Evolutionary conservation across 2,888 invertebrate genomes (phyloP).

Genomic region (Rhagophthalmus giganteus): DNA sequence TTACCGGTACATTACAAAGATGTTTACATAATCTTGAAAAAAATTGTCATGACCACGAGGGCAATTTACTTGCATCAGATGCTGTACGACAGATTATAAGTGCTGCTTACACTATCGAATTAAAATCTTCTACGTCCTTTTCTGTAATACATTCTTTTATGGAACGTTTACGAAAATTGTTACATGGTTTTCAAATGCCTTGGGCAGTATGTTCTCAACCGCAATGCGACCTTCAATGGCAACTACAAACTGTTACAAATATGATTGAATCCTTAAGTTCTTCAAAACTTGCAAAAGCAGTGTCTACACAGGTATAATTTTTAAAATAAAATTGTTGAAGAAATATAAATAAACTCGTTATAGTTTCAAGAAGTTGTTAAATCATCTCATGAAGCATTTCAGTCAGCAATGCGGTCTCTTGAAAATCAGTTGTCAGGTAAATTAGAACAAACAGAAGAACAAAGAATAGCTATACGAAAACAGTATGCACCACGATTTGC

Average conservation of each 20-base stretch:
- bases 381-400: slow-evolving; percentile 77
- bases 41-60: slow-evolving; percentile 58
- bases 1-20: slow-evolving; percentile 80
- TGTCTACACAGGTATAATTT: slow-evolving; percentile 62
- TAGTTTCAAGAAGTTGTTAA: slow-evolving; percentile 78
- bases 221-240: slow-evolving; percentile 64
- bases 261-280: slow-evolving; percentile 73
- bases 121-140: slow-evolving; percentile 66
- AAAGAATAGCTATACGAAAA: slow-evolving; percentile 74
- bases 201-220: slow-evolving; percentile 59
- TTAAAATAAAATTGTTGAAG: slow-evolving; percentile 34
- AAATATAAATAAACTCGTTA: slow-evolving; percentile 43
- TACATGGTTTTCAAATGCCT: slow-evolving; percentile 63
- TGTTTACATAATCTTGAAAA: slow-evolving; percentile 69
- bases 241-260: slow-evolving; percentile 67
- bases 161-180: slow-evolving; percentile 67
- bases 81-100: slow-evolving; percentile 75
- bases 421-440: slow-evolving; percentile 71
- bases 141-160: slow-evolving; percentile 66
- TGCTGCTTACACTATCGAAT: slow-evolving; percentile 77
- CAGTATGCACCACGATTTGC: slow-evolving; percentile 80
- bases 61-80: slow-evolving; percentile 65
- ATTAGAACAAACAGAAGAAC: slow-evolving; percentile 79
- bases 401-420: slow-evolving; percentile 70
- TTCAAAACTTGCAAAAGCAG: slow-evolving; percentile 69